These are phyloP conservation scores for Lordiphosa stackelbergi DNA, from an alignment of 1,140 invertebrate species.

Conservation along the genomic window DNA sequence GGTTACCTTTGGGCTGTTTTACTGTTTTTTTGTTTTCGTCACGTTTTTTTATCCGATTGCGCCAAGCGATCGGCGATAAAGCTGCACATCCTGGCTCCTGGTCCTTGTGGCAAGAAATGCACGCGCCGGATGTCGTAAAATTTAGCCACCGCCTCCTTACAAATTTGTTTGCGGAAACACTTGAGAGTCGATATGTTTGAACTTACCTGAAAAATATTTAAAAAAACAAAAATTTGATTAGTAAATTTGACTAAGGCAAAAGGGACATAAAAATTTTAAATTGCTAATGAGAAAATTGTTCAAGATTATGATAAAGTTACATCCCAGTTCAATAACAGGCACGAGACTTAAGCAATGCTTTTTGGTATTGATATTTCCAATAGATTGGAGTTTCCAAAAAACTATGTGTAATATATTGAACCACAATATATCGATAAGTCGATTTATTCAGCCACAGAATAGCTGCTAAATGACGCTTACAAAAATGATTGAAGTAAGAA, in stretches of 20 bases:
- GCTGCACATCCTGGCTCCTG: constrained; percentile 12
- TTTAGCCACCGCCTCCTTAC: constrained; percentile 42
- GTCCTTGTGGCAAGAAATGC: constrained; percentile 52
- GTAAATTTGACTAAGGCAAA: constrained; percentile 11
- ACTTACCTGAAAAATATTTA: constrained; percentile 64
- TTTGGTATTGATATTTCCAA: too few relatives aligned
- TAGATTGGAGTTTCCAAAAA: too few relatives aligned
- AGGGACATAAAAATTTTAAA: constrained; percentile 13
- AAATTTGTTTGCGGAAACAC: constrained; percentile 13
- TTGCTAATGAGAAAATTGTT: constrained; percentile 1
- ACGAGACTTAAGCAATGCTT: too few relatives aligned
- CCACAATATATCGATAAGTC: too few relatives aligned
- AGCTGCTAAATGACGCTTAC: too few relatives aligned
- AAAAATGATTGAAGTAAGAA: too few relatives aligned
- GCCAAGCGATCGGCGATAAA: constrained; percentile 48
- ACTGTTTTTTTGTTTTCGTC: constrained; percentile 51
- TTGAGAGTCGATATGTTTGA: constrained; percentile 33
- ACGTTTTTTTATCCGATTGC: constrained; percentile 32
- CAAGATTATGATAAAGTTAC: constrained; percentile 1
- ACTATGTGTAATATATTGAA: too few relatives aligned
- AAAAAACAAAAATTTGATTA: constrained; percentile 45
- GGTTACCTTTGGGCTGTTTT: constrained; percentile 43
- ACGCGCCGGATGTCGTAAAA: constrained; percentile 62
- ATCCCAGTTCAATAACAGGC: too few relatives aligned
- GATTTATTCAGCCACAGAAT: too few relatives aligned